Conservation (phyloP, 2,888 invertebrate genomes). For the Agonum fuliginosum region DNA sequence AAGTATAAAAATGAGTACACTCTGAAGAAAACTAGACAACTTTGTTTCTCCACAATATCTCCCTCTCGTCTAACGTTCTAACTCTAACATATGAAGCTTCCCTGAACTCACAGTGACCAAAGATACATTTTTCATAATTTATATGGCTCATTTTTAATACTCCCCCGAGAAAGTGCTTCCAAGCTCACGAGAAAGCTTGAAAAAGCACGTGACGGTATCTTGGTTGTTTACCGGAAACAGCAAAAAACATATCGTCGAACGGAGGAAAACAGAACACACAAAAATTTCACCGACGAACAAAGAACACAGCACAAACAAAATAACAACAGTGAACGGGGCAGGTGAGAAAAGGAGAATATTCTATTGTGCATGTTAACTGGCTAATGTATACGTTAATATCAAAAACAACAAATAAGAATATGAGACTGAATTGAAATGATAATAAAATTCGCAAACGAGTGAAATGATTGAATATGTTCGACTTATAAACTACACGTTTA, state of each 20-base stretch:
- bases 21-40: background rate
- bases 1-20: constrained; percentile 14
- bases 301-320: constrained; percentile 22
- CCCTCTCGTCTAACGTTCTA: too few species aligned
- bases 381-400: background rate
- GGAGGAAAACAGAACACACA: constrained; percentile 34
- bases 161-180: constrained; percentile 30
- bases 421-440: background rate
- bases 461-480: too few species aligned
- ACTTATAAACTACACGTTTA: too few species aligned
- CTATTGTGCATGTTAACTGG: background rate
- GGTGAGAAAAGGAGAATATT: background rate
- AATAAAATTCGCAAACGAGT: too few species aligned
- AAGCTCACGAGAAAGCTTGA: constrained; percentile 39
- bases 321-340: constrained; percentile 15
- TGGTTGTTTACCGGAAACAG: constrained; percentile 39
- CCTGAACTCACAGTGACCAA: constrained; percentile 41
- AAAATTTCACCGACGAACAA: constrained; percentile 36
- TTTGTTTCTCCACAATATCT: constrained; percentile 16
- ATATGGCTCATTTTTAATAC: constrained; percentile 51
- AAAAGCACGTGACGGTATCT: constrained; percentile 44
- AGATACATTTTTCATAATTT: constrained; percentile 55
- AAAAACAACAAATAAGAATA: background rate
- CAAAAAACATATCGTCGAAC: constrained; percentile 28
- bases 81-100: constrained; percentile 30